Conservation (phyloP, 2,888 invertebrate genomes). For the Philhelius pedissequus region DNA sequence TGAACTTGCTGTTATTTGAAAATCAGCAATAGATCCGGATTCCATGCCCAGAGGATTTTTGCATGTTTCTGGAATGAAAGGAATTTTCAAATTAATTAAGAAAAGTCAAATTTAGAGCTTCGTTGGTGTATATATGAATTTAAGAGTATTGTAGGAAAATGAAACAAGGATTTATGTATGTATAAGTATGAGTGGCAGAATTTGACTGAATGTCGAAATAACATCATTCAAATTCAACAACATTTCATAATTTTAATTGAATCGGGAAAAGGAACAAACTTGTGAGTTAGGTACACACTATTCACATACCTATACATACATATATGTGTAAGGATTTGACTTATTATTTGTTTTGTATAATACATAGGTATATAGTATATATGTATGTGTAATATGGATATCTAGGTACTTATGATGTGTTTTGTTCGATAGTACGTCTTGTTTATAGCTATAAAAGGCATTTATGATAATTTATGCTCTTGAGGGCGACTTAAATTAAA, state of each 20-base stretch:
- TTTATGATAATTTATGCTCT: slow-evolving; percentile 30
- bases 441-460: slow-evolving; percentile 14
- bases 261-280: slow-evolving; percentile 20
- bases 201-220: slow-evolving; percentile 39
- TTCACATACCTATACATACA: not conserved
- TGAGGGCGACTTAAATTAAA: slow-evolving; percentile 15
- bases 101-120: slow-evolving; percentile 44
- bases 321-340: not conserved
- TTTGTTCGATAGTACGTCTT: not conserved
- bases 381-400: too few relatives aligned
- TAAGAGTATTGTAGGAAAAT: not conserved
- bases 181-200: not conserved
- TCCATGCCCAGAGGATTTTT: slow-evolving; percentile 89
- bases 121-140: not conserved
- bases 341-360: not conserved
- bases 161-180: not conserved
- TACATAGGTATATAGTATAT: not conserved
- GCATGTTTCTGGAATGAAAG: slow-evolving; percentile 82
- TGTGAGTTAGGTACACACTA: not conserved
- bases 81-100: slow-evolving; percentile 66
- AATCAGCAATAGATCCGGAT: slow-evolving; percentile 87
- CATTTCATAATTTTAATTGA: slow-evolving; percentile 33
- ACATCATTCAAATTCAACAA: slow-evolving; percentile 29
- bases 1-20: slow-evolving; percentile 88
- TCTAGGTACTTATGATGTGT: not conserved